Conservation (phyloP, 2,797 vertebrate species). For the Acridotheres tristis region DNA sequence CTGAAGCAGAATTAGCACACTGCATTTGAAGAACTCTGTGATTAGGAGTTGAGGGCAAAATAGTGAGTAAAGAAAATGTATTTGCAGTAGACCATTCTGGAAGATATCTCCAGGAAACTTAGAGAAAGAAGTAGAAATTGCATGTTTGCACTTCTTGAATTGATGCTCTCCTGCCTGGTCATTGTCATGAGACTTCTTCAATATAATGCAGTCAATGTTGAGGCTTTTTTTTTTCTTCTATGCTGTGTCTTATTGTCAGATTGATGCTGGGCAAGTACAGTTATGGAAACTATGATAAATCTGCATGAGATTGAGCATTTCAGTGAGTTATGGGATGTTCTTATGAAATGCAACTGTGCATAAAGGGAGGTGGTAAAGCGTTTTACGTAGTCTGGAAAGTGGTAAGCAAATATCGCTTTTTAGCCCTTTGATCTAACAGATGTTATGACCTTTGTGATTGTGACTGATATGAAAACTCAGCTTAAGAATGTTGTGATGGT, state of each 20-base stretch:
- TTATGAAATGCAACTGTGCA: not conserved
- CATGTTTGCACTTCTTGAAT: not conserved
- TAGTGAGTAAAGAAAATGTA: not conserved
- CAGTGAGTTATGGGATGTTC: not conserved
- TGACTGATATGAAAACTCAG: not conserved
- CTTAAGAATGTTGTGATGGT: not conserved
- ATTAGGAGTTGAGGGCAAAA: not conserved
- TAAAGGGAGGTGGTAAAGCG: not conserved
- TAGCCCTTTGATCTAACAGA: not conserved
- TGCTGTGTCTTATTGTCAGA: not conserved
- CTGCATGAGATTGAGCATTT: not conserved
- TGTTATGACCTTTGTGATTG: not conserved
- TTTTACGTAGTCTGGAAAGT: not conserved
- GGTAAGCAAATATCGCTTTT: not conserved
- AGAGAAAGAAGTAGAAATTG: not conserved
- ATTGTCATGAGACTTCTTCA: not conserved
- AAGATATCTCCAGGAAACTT: not conserved
- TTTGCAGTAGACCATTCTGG: not conserved
- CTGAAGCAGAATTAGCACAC: not conserved
- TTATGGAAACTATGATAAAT: not conserved
- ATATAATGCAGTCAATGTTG: not conserved
- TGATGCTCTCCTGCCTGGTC: not conserved
- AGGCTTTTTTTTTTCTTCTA: not conserved
- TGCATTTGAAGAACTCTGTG: not conserved
- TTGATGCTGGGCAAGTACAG: not conserved